Base-by-base conservation (phyloP, 2,888 invertebrate species). In the Homarus gammarus region DNA sequence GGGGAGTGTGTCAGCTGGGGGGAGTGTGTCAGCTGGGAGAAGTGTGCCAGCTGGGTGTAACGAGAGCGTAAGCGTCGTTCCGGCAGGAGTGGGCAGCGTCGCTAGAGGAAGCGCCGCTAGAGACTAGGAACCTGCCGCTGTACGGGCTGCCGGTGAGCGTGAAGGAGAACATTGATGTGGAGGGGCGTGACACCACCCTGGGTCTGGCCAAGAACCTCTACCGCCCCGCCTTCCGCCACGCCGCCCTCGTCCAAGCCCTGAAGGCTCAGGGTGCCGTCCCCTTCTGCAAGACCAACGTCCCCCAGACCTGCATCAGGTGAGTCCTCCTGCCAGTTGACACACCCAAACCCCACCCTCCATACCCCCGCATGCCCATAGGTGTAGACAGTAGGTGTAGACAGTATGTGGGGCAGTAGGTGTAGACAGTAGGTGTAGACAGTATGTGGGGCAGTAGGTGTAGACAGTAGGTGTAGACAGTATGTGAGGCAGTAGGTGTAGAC, bases 231-330 rank as follows among this genome's bases (percentile, higher is more conserved):
- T 85, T 91, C 12, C 5, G 40, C 18, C 77, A 91, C 44, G 79
- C 92, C 15, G 87, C 84, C n/a, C 18, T 90, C n/a, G 90, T 92
- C 2, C 86, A 91, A 40, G 91, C 92, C 18, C 90, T 94, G 12
- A 92, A 90, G 33, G 89, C 93, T 2, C 92, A 93, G 10, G 95
- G 95, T 78, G 95, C 94, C n/a, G 93, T 95, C 56, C 94, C 95
- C 0, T 95, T 94, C 93, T 94, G 93, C 36, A 93, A 93, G 92
- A 95, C 94, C 12, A 94, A 94, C 92, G 93, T 94, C 22, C 94
- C 94, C 0, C 94, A 94, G 90, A 87, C 73, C 3, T 22, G 44
- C 33, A 2, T 79, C 33, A 90, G 87, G 90, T 90, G 31, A 40
- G 78, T n/a, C n/a, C n/a, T n/a, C n/a, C n/a, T n/a, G n/a, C n/a